Conservation (phyloP, 2,113 vertebrate genomes). For the Nycticryphes semicollaris region DNA sequence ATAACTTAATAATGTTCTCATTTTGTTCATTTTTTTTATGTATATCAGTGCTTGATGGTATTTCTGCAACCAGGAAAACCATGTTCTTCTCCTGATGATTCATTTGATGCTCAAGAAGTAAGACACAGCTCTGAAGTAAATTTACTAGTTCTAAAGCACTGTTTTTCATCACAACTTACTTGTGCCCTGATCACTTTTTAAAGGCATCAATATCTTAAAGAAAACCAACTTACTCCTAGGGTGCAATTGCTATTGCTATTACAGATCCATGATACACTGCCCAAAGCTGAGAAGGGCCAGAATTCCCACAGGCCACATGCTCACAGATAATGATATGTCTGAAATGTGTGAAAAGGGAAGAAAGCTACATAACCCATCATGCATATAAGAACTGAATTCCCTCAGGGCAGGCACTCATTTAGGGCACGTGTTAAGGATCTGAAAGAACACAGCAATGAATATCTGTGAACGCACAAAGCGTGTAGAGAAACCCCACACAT, state of each 20-base stretch:
- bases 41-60: rapidly evolving
- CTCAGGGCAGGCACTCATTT: neutral
- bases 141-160: neutral
- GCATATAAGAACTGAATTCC: neutral
- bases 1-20: neutral
- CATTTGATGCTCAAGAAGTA: neutral
- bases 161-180: neutral
- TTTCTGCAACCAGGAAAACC: neutral
- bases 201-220: neutral
- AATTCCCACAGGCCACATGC: neutral
- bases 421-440: neutral
- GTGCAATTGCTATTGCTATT: neutral
- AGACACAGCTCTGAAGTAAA: neutral
- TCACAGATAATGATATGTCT: neutral
- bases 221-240: neutral
- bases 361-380: neutral
- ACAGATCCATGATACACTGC: neutral
- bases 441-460: neutral
- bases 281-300: neutral
- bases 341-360: neutral
- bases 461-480: neutral
- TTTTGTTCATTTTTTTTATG: neutral
- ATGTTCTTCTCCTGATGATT: neutral
- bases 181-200: neutral
- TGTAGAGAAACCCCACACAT: neutral